These are phyloP conservation scores for Erannis defoliaria DNA, from an alignment of 2,888 invertebrate species.

Conservation along the genomic window DNA sequence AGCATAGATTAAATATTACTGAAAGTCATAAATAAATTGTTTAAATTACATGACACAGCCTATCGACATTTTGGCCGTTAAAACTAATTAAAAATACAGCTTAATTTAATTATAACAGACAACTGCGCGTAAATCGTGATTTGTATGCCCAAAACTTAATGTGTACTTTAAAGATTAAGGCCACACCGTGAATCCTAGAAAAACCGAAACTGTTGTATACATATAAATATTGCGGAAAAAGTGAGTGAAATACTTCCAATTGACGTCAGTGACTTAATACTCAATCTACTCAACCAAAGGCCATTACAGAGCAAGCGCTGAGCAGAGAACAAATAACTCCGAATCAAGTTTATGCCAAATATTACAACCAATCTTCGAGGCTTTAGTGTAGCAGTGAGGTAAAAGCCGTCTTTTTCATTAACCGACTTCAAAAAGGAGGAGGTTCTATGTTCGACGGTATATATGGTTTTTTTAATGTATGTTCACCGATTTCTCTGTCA, in stretches of 20 bases:
- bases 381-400: no score
- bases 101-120: constrained; percentile 39
- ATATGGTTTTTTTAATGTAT: no score
- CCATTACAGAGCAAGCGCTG: no score
- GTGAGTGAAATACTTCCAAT: neutral
- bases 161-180: constrained; percentile 37
- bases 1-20: constrained; percentile 26
- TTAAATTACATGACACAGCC: constrained; percentile 69
- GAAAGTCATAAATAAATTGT: constrained; percentile 39
- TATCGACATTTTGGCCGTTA: constrained; percentile 67
- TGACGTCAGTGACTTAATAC: neutral
- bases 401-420: no score
- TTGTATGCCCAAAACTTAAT: constrained; percentile 31
- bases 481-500: no score
- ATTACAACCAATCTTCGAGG: no score
- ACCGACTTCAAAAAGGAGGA: no score
- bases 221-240: neutral
- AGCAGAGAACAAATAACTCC: no score
- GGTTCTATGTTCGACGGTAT: no score
- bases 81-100: constrained; percentile 47
- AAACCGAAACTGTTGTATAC: neutral
- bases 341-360: no score
- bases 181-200: constrained; percentile 30
- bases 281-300: no score
- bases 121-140: constrained; percentile 34